Evolutionary conservation across 2,888 invertebrate species (phyloP), one percentile per base, ranked within the genome.

Genomic region (Orgyia antiqua): DNA sequence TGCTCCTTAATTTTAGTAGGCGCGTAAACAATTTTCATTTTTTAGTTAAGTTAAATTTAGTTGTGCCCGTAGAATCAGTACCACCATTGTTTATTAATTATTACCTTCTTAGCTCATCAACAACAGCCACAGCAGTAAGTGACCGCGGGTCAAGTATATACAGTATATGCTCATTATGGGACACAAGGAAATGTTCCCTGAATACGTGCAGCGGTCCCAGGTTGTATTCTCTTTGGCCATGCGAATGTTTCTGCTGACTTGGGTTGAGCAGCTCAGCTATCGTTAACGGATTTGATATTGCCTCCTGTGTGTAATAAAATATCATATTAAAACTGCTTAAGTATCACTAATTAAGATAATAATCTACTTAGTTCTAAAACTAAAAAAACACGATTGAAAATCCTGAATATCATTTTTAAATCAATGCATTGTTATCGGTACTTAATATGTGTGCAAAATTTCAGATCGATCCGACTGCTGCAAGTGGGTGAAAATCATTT

Each of bases 181-280:
- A 92, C 15, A 96, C 89, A 13, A 96, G 78, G 57, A 92, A 89
- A 34, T 91, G 89, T 12, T 94, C 92, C 26, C 89, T 87, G 73
- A 93, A 95, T 48, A 91, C 88, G 90, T 89, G 32, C 82, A 87
- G 59, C n/a, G 75, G 65, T 0, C 78, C 74, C 35, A 82, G 58
- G 42, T 59, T 51, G 51, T 58, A 56, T 50, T 92, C 91, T 15
- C 41, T 41, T 6, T 49, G 45, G 1, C 47, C 8, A 24, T 46
- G 60, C 0, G 47, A 39, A 36, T 56, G 68, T 33, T 63, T 62
- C 31, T 43, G 52, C 4, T 57, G 63, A 0, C 69, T 51, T n/a
- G 94, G 94, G 84, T 93, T 94, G 17, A 94, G 79, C 2, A 93
- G 84, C 40, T 91, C 91, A 17, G 92, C 92, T 59, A 92, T 89